These are phyloP conservation scores for Strix aluco DNA, from an alignment of 2,113 vertebrate genomes.

Conservation along the genomic window DNA sequence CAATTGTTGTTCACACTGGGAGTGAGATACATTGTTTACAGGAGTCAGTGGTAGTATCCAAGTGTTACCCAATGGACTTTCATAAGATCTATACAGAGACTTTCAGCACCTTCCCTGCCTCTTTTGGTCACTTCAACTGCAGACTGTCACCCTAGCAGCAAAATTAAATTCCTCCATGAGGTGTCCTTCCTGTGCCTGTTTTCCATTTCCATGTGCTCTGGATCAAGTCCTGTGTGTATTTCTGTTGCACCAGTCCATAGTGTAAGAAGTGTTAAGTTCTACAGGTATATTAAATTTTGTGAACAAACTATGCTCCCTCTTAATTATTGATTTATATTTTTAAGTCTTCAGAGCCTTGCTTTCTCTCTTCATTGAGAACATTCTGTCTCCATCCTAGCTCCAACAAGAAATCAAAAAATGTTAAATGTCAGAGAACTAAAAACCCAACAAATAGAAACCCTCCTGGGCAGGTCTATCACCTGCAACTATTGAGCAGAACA, in stretches of 20 bases:
- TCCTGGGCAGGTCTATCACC: neutral
- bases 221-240: neutral
- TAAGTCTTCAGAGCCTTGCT: neutral
- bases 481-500: neutral
- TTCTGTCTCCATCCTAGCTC: neutral
- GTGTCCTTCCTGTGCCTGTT: neutral
- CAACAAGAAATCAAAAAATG: neutral
- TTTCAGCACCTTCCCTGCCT: neutral
- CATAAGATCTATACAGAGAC: neutral
- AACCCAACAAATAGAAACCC: neutral
- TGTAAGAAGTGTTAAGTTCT: rapidly evolving
- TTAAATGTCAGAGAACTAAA: neutral
- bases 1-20: too few relatives aligned
- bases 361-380: neutral
- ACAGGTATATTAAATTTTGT: too few relatives aligned
- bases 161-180: neutral
- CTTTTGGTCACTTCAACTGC: neutral
- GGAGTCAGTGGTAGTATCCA: too few relatives aligned
- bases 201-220: neutral
- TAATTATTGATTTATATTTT: neutral
- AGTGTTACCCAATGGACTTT: neutral
- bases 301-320: neutral
- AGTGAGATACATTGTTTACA: neutral
- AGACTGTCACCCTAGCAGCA: neutral
- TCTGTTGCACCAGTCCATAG: neutral